Conservation (phyloP, 2,113 vertebrate species). For the Psephotus haematonotus region DNA sequence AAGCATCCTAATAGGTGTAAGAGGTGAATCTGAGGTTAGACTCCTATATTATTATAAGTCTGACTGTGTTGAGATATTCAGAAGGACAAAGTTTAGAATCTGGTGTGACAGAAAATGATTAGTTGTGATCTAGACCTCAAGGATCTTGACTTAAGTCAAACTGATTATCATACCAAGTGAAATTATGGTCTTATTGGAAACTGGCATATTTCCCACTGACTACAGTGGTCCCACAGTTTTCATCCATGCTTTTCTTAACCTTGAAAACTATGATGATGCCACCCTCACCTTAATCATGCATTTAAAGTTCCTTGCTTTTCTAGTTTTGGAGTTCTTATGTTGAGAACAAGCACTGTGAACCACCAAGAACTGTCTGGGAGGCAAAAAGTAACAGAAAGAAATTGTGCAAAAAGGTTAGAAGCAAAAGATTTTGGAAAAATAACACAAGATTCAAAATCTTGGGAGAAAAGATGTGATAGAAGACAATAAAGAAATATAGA, state of each 20-base stretch:
- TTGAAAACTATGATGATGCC: background rate
- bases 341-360: background rate
- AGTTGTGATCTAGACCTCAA: background rate
- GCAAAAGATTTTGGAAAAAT: background rate
- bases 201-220: background rate
- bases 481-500: background rate
- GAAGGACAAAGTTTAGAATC: background rate
- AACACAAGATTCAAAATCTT: background rate
- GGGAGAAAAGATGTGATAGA: background rate
- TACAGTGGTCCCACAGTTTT: background rate
- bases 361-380: background rate
- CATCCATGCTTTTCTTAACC: background rate
- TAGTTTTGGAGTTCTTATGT: background rate
- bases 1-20: background rate
- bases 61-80: background rate
- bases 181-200: background rate
- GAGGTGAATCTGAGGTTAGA: background rate
- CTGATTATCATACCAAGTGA: background rate
- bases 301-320: background rate
- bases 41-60: background rate
- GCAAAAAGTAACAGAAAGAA: background rate
- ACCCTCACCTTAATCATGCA: background rate
- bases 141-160: background rate
- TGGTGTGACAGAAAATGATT: background rate
- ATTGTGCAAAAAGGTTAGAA: background rate